Percentiles rank a stretch among this genome's conserved stretches.
Evolutionary conservation across 2,797 vertebrate species (phyloP).

Genomic region (Erethizon dorsatum): DNA sequence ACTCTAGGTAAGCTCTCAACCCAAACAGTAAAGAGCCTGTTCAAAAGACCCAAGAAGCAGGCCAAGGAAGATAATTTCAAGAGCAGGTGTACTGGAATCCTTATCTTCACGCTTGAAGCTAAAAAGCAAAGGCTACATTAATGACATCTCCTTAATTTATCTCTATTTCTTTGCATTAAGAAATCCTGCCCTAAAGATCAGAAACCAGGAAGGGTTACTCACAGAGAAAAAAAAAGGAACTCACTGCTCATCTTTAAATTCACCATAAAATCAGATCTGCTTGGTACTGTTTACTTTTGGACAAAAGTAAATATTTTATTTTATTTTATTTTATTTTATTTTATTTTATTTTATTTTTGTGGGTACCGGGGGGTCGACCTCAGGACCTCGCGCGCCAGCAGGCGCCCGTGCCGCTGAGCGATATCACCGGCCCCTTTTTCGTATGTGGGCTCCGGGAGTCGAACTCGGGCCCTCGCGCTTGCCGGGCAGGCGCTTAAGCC

Average conservation of each 20-base stretch:
- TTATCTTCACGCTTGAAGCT: not conserved
- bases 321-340: too few species aligned
- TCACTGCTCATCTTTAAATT: constrained; percentile 21
- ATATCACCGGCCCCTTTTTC: too few species aligned
- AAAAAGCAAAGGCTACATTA: not conserved
- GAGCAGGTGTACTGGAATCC: not conserved
- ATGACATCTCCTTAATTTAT: constrained; percentile 32
- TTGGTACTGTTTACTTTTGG: not conserved
- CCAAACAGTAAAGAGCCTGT: not conserved
- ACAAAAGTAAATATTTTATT: constrained; percentile 28
- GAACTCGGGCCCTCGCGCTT: too few species aligned
- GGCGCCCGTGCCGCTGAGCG: too few species aligned
- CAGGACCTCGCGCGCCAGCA: too few species aligned
- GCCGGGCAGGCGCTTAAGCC: too few species aligned
- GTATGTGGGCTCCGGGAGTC: too few species aligned
- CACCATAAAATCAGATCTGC: not conserved
- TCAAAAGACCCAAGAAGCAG: not conserved
- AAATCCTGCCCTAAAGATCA: not conserved
- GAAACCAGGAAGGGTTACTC: not conserved
- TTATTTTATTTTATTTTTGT: too few species aligned
- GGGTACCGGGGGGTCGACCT: too few species aligned
- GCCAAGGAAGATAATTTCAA: constrained; percentile 55
- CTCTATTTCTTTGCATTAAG: not conserved
- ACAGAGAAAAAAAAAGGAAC: not conserved
- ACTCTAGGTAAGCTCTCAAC: not conserved